phyloP scores from a whole-genome alignment of 1,140 invertebrate genomes.

The Scaptomyza graminum region DNA sequence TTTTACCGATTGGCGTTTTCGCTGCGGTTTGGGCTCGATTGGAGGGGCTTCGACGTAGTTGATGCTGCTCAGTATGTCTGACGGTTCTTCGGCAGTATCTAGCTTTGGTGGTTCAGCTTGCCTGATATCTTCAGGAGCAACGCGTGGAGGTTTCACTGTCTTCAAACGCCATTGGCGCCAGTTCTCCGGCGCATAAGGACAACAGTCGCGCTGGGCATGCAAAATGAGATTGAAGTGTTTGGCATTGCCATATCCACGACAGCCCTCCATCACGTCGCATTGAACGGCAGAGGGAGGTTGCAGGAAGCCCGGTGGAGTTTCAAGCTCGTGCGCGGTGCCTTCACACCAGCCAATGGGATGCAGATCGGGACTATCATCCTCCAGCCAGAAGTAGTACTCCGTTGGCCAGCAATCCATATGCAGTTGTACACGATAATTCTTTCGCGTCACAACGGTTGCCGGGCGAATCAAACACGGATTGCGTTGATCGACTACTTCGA shows the following conservation, averaged over 20 bases:
- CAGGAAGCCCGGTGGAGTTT: slow-evolving; percentile 88
- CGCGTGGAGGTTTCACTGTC: slow-evolving; percentile 66
- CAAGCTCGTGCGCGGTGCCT: slow-evolving; percentile 93
- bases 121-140: slow-evolving; percentile 49
- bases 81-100: neutral
- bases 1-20: slow-evolving; percentile 13
- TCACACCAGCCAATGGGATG: slow-evolving; percentile 96
- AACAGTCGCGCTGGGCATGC: slow-evolving; percentile 91
- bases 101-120: slow-evolving; percentile 8
- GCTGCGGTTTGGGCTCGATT: neutral
- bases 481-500: slow-evolving; percentile 95
- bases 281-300: slow-evolving; percentile 48
- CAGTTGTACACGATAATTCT: slow-evolving; percentile 91
- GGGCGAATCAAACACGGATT: slow-evolving; percentile 91
- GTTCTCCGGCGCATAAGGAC: slow-evolving; percentile 89
- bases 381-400: slow-evolving; percentile 94
- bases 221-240: slow-evolving; percentile 90
- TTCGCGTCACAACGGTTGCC: slow-evolving; percentile 91
- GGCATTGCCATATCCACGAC: slow-evolving; percentile 91
- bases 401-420: slow-evolving; percentile 96
- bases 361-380: slow-evolving; percentile 95
- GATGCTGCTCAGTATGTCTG: neutral
- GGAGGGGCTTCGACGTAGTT: neutral
- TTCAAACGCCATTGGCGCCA: slow-evolving; percentile 79
- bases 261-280: slow-evolving; percentile 89